Evolutionary conservation across 2,113 vertebrate species (phyloP).

Genomic region (Neopipo cinnamomea): DNA sequence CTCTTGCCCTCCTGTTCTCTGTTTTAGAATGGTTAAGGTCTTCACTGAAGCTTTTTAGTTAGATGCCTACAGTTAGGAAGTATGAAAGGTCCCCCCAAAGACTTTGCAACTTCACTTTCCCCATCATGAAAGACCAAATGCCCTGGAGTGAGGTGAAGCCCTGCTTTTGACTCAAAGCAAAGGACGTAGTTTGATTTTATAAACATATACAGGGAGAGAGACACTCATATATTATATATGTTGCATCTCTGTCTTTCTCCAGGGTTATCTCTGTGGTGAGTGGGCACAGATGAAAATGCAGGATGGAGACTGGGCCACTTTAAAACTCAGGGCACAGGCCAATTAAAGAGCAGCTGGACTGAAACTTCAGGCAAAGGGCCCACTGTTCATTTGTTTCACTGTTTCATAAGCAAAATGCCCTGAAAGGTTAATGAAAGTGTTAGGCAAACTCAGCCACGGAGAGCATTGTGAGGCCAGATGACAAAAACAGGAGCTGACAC

Average conservation of each 20-base stretch:
- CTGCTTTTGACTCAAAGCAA: background rate
- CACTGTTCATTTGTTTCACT: accelerated
- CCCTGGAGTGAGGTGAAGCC: background rate
- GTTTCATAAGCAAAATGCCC: background rate
- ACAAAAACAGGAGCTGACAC: background rate
- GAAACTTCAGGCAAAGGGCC: background rate
- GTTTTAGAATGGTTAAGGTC: background rate
- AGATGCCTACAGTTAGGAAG: background rate
- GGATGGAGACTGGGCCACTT: background rate
- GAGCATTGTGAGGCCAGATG: background rate
- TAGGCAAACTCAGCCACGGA: background rate
- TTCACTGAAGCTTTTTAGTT: background rate
- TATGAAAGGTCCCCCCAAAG: background rate
- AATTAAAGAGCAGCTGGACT: background rate
- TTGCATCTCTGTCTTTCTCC: background rate
- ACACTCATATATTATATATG: accelerated
- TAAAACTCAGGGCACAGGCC: background rate
- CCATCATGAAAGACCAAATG: background rate
- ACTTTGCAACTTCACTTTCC: background rate
- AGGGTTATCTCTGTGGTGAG: background rate
- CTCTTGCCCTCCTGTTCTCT: background rate
- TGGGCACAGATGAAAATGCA: background rate
- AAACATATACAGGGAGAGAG: background rate
- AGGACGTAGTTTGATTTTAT: background rate
- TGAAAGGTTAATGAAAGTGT: background rate